These are phyloP conservation scores for Perca schrenkii DNA, from an alignment of 2,113 vertebrate species.

Conservation along the genomic window DNA sequence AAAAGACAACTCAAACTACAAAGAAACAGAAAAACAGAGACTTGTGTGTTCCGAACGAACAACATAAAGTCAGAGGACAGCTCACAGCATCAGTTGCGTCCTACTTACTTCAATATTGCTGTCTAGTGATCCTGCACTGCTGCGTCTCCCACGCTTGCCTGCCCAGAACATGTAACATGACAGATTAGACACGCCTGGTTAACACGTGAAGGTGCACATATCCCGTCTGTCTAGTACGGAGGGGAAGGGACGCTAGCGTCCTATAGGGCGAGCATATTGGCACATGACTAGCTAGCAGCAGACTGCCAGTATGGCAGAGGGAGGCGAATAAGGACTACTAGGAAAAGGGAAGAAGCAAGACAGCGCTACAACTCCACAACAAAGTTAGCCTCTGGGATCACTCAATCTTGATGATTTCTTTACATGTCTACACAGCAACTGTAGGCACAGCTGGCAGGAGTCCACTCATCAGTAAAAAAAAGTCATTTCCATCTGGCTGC, in stretches of 20 bases:
- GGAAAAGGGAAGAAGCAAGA: slow-evolving; percentile 14
- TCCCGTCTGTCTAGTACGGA: slow-evolving; percentile 62
- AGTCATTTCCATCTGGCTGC: not conserved
- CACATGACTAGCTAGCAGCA: slow-evolving; percentile 33
- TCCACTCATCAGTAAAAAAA: not conserved
- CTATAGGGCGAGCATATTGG: slow-evolving; percentile 23
- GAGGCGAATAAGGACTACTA: slow-evolving; percentile 18
- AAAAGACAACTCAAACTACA: slow-evolving; percentile 25
- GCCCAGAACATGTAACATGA: slow-evolving; percentile 98
- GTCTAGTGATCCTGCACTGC: slow-evolving; percentile 99
- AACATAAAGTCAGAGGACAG: slow-evolving; percentile 84
- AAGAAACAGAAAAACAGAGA: slow-evolving; percentile 65
- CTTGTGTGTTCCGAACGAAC: slow-evolving; percentile 81
- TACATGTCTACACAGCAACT: not conserved
- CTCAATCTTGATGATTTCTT: not conserved
- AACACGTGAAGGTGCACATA: slow-evolving; percentile 73
- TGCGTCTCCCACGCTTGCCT: slow-evolving; percentile 99
- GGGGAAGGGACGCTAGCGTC: slow-evolving; percentile 60
- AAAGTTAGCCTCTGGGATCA: not conserved
- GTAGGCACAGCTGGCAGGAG: slow-evolving; percentile 39
- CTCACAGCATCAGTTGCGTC: slow-evolving; percentile 83
- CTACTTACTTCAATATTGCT: slow-evolving; percentile 99
- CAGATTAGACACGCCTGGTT: slow-evolving; percentile 91
- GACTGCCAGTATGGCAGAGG: not conserved
- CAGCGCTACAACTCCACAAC: slow-evolving; percentile 14